phyloP scores from a whole-genome alignment of 1,140 invertebrate genomes.

The Musca domestica region DNA sequence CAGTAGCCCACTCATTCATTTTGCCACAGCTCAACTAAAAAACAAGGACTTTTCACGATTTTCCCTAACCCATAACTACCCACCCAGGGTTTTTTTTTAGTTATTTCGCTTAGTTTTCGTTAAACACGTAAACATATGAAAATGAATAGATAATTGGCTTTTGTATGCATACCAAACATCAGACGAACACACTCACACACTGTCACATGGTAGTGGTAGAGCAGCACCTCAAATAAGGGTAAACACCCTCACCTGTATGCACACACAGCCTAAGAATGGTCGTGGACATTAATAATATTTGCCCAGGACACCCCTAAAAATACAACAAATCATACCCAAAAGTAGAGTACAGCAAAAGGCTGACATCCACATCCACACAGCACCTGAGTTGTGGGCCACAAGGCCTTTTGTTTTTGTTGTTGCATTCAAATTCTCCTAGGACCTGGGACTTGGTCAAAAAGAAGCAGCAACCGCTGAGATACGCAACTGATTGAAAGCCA shows the following conservation, averaged over 20 bases:
- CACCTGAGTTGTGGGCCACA: not conserved
- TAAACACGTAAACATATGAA: slow-evolving; percentile 20
- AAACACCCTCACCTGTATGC: slow-evolving; percentile 9
- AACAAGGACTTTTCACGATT: slow-evolving; percentile 5
- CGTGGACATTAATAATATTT: slow-evolving; percentile 14
- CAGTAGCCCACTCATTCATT: too few relatives aligned
- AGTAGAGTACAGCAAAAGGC: not conserved
- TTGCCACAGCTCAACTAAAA: not conserved
- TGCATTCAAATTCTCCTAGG: too few relatives aligned
- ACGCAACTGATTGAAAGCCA: slow-evolving; percentile 50
- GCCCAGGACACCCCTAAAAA: slow-evolving; percentile 14
- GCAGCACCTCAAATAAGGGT: slow-evolving; percentile 14
- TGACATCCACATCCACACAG: too few relatives aligned
- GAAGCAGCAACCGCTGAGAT: not conserved
- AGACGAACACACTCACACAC: slow-evolving; percentile 29
- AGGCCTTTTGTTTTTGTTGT: too few relatives aligned
- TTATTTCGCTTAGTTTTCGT: slow-evolving; percentile 6
- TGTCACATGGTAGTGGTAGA: too few relatives aligned
- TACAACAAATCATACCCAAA: not conserved
- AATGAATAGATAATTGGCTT: slow-evolving; percentile 18
- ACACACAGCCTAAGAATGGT: not conserved
- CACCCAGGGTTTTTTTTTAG: not conserved
- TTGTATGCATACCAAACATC: slow-evolving; percentile 19
- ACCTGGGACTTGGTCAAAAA: too few relatives aligned
- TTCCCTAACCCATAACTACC: too few relatives aligned